These are phyloP conservation scores for Myopa testacea DNA, from an alignment of 2,888 invertebrate genomes.

Conservation along the genomic window DNA sequence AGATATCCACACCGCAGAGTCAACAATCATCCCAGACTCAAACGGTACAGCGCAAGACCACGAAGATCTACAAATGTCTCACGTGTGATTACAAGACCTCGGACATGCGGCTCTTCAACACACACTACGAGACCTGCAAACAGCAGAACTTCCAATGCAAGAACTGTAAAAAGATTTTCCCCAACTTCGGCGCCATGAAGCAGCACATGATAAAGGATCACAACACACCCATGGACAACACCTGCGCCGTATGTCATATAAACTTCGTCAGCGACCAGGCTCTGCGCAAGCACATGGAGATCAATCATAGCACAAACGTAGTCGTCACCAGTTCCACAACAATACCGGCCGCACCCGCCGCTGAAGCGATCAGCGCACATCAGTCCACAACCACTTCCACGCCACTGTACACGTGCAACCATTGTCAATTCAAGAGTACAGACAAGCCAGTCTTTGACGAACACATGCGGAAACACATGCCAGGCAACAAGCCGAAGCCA, in stretches of 20 bases:
- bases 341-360: conserved; percentile 61
- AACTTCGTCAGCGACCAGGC: conserved; percentile 65
- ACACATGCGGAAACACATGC: conserved; percentile 66
- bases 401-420: conserved; percentile 64
- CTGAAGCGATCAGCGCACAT: conserved; percentile 47
- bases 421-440: conserved; percentile 67
- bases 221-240: conserved; percentile 64
- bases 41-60: conserved; percentile 62
- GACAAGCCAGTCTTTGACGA: conserved; percentile 67
- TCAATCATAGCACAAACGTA: conserved; percentile 66
- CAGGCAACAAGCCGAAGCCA: conserved; percentile 65
- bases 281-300: conserved; percentile 67
- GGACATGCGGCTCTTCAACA: conserved; percentile 67
- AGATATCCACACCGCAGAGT: conserved; percentile 56
- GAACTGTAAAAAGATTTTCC: conserved; percentile 67
- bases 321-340: conserved; percentile 63
- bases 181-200: conserved; percentile 65
- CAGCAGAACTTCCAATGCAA: conserved; percentile 68
- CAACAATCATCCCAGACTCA: conserved; percentile 54
- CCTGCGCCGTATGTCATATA: conserved; percentile 66
- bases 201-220: conserved; percentile 67
- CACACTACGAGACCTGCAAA: conserved; percentile 67
- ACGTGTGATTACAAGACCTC: conserved; percentile 69
- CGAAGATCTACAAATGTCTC: conserved; percentile 68
- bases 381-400: conserved; percentile 48